A percentile compares a stretch with the other conserved stretches of the same genome.
Evolutionary conservation across 2,888 invertebrate genomes (phyloP).

Genomic region (Pandemis corylana): DNA sequence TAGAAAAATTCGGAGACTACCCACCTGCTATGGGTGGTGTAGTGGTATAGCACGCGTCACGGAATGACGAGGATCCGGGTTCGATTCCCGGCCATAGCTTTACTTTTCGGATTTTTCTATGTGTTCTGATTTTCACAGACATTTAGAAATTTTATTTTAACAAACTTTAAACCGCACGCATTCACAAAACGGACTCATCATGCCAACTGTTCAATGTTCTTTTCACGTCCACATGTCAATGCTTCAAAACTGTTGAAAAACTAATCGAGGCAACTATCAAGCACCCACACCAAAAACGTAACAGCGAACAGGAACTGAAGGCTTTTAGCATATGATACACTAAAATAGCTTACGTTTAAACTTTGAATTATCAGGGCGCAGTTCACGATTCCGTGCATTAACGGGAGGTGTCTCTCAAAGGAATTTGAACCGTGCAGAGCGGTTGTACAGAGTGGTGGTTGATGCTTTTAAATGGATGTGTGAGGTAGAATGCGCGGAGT

Average conservation of each 20-base stretch:
- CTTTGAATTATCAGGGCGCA: slow-evolving; percentile 63
- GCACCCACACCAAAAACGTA: not conserved
- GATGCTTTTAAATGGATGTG: slow-evolving; percentile 50
- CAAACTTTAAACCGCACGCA: no score
- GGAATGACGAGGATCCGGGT: no score
- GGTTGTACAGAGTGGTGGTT: slow-evolving; percentile 61
- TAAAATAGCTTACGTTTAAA: slow-evolving; percentile 37
- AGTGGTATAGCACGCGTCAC: no score
- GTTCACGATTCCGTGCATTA: slow-evolving; percentile 76
- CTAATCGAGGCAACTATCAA: not conserved
- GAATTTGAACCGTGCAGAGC: slow-evolving; percentile 53
- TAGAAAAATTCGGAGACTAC: no score
- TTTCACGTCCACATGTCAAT: not conserved
- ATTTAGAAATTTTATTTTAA: no score
- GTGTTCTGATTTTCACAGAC: no score
- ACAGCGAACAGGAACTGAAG: slow-evolving; percentile 14
- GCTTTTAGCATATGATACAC: slow-evolving; percentile 36
- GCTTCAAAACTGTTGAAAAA: not conserved
- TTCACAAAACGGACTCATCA: no score
- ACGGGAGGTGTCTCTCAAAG: slow-evolving; percentile 43
- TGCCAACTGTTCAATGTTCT: not conserved
- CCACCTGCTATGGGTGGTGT: no score
- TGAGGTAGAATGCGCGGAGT: slow-evolving; percentile 64
- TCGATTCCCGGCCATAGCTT: no score
- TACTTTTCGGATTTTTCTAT: no score